These are phyloP conservation scores for Cybosia mesomella DNA, from an alignment of 2,888 invertebrate genomes.

Conservation along the genomic window DNA sequence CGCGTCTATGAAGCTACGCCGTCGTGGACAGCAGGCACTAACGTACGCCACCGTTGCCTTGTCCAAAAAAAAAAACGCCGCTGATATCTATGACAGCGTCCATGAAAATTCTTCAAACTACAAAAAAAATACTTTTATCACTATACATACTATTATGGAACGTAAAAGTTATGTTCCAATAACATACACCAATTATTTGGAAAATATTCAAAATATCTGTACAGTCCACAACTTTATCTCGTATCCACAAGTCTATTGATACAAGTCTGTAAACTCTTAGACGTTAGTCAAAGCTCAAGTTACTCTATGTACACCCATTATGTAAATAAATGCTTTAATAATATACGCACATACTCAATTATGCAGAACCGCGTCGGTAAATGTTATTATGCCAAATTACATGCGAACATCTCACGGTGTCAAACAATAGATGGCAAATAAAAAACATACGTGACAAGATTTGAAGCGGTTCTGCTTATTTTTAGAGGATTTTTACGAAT, in stretches of 20 bases:
- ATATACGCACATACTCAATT: conserved; percentile 60
- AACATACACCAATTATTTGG: no score
- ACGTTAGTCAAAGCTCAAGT: conserved; percentile 27
- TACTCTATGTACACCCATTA: conserved; percentile 42
- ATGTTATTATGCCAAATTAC: conserved; percentile 74
- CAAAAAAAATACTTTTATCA: no score
- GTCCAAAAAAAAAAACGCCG: no score
- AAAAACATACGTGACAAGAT: conserved; percentile 43
- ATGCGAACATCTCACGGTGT: conserved; percentile 65
- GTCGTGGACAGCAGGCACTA: no score
- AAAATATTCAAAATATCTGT: no score
- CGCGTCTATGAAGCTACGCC: no score
- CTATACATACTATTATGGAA: no score
- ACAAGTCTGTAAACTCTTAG: not conserved
- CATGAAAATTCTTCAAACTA: no score
- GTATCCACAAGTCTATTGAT: not conserved
- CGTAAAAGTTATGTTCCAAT: no score
- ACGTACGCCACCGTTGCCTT: no score
- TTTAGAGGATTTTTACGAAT: not conserved
- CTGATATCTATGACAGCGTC: no score
- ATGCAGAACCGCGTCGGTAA: conserved; percentile 64
- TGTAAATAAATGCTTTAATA: conserved; percentile 53
- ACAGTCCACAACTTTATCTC: no score
- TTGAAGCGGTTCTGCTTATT: conserved; percentile 2
- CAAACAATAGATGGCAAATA: conserved; percentile 67